These are phyloP conservation scores for Anorthoa munda DNA, from an alignment of 2,888 invertebrate species.

Conservation along the genomic window DNA sequence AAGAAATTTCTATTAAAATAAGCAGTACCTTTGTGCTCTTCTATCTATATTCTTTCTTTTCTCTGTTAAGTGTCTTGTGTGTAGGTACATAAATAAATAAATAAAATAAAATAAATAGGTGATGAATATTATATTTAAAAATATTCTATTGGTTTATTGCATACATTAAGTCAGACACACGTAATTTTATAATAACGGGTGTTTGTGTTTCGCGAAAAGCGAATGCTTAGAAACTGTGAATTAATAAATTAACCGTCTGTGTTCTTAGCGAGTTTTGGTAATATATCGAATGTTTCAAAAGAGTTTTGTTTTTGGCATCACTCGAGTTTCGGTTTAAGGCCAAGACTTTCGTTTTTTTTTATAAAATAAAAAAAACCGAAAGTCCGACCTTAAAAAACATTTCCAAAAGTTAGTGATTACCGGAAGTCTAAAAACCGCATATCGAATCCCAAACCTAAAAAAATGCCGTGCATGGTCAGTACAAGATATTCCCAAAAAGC, in stretches of 20 bases:
- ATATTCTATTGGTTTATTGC: neutral
- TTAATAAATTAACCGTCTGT: neutral
- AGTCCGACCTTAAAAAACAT: too few relatives aligned
- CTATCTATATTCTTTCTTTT: too few relatives aligned
- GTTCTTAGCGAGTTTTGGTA: neutral
- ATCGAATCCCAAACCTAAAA: neutral
- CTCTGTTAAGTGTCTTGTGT: too few relatives aligned
- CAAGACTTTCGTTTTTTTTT: too few relatives aligned
- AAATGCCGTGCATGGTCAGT: neutral
- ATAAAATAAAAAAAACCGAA: too few relatives aligned
- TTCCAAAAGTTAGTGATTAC: neutral
- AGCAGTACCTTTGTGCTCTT: too few relatives aligned
- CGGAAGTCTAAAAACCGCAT: neutral
- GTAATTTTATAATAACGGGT: neutral
- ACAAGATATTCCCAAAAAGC: too few relatives aligned
- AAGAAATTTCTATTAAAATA: too few relatives aligned
- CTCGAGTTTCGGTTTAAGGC: neutral
- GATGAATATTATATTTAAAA: too few relatives aligned
- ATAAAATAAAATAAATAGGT: too few relatives aligned
- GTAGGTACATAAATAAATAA: too few relatives aligned
- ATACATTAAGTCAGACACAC: neutral
- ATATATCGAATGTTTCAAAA: neutral
- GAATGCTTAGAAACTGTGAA: too few relatives aligned
- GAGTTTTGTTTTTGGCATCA: neutral
- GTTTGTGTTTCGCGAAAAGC: neutral